A percentile compares a stretch with the other conserved stretches of the same genome.
Evolutionary conservation across 2,113 vertebrate species (phyloP).

Genomic region (Hippocampus guttulatus): DNA sequence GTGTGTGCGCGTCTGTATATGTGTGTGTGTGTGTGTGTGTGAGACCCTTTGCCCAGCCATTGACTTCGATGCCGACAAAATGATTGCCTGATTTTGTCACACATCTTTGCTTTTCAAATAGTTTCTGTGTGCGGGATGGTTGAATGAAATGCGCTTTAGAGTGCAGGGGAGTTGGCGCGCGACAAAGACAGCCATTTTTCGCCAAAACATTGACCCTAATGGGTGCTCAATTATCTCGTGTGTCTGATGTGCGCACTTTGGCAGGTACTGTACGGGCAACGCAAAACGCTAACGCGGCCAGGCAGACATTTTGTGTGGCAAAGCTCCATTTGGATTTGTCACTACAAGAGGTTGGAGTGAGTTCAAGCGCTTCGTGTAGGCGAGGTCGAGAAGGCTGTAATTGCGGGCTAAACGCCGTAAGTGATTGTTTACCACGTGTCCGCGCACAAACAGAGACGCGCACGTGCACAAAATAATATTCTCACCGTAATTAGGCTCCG

Average conservation of each 20-base stretch:
- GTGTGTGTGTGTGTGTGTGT: slow-evolving; percentile 22
- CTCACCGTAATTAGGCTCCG: slow-evolving; percentile 20
- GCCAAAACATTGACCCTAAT: slow-evolving; percentile 55
- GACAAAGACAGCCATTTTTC: slow-evolving; percentile 52
- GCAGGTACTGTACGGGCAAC: slow-evolving; percentile 30
- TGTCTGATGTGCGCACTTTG: slow-evolving; percentile 11
- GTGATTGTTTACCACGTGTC: slow-evolving; percentile 47
- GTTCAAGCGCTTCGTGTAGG: slow-evolving; percentile 36
- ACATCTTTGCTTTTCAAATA: slow-evolving; percentile 37
- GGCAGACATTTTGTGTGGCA: slow-evolving; percentile 10
- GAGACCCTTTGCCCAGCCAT: slow-evolving; percentile 38
- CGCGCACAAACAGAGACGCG: slow-evolving; percentile 9
- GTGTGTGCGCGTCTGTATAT: slow-evolving; percentile 10
- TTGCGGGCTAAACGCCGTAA: slow-evolving; percentile 44
- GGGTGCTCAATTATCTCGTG: slow-evolving; percentile 34
- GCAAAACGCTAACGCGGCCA: slow-evolving; percentile 9
- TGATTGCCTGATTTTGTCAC: slow-evolving; percentile 46
- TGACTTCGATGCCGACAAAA: slow-evolving; percentile 49
- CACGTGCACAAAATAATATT: slow-evolving; percentile 18
- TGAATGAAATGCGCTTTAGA: slow-evolving; percentile 30
- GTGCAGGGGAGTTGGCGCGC: slow-evolving; percentile 26
- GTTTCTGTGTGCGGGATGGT: slow-evolving; percentile 4
- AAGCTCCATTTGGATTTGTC: slow-evolving; percentile 49
- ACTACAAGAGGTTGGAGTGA: slow-evolving; percentile 28
- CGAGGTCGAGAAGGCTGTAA: slow-evolving; percentile 30